These are phyloP conservation scores for Phrynosoma blainvillii DNA, from an alignment of 2,113 vertebrate species.

Conservation along the genomic window DNA sequence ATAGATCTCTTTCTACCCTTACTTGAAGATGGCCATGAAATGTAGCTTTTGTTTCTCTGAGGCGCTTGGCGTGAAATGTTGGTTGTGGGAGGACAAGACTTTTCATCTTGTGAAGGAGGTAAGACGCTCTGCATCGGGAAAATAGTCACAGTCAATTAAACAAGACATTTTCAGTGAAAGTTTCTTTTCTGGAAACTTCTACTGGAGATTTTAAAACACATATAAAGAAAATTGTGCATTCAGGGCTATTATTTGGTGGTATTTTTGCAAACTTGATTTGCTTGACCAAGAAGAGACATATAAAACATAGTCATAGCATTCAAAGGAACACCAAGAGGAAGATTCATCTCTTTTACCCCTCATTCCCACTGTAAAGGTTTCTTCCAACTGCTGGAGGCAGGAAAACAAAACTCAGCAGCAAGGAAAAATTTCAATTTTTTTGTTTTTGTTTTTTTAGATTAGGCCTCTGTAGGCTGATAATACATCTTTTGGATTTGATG, in stretches of 20 bases:
- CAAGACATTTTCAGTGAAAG: slow-evolving; percentile 16
- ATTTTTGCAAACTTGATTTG: slow-evolving; percentile 41
- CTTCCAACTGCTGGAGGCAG: neutral
- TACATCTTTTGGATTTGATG: neutral
- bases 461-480: neutral
- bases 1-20: slow-evolving; percentile 48
- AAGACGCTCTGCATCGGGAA: slow-evolving; percentile 80
- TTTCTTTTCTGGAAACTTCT: slow-evolving; percentile 46
- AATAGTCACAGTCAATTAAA: slow-evolving; percentile 45
- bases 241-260: slow-evolving; percentile 55
- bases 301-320: neutral
- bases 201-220: neutral
- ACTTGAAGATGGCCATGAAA: slow-evolving; percentile 93
- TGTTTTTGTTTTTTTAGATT: neutral
- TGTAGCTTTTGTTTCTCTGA: slow-evolving; percentile 84
- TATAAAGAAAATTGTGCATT: slow-evolving; percentile 44
- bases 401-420: slow-evolving; percentile 18
- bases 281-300: slow-evolving; percentile 64
- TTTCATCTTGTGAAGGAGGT: slow-evolving; percentile 88
- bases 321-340: neutral
- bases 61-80: slow-evolving; percentile 83
- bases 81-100: slow-evolving; percentile 80
- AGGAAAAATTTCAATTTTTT: too few relatives aligned
- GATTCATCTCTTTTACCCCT: slow-evolving; percentile 56
- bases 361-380: neutral